Conservation (phyloP, 2,797 vertebrate species). For the Mallotus villosus region DNA sequence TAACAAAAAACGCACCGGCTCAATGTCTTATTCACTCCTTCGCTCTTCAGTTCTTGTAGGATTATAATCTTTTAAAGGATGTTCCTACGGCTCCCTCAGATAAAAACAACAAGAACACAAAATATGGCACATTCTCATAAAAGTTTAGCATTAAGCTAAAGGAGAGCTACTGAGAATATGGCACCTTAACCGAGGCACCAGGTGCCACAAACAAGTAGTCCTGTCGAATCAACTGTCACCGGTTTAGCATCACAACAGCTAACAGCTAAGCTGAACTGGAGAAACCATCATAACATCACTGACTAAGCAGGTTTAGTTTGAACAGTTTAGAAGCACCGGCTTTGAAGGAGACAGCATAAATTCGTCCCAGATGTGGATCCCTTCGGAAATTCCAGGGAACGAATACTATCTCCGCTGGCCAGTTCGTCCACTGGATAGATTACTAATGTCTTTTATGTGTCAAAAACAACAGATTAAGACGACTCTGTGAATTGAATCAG, state of each 20-base stretch:
- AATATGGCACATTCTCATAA: too few relatives aligned
- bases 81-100: too few relatives aligned
- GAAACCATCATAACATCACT: too few relatives aligned
- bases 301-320: slow-evolving; percentile 14
- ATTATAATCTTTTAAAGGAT: too few relatives aligned
- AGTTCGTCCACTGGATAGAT: slow-evolving; percentile 35
- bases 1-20: slow-evolving; percentile 30
- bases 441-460: slow-evolving; percentile 37
- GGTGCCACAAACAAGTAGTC: background rate
- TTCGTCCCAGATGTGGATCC: slow-evolving; percentile 64
- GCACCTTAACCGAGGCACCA: background rate
- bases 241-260: background rate
- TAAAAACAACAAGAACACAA: too few relatives aligned
- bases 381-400: slow-evolving; percentile 60
- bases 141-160: too few relatives aligned
- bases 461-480: slow-evolving; percentile 32
- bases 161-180: background rate
- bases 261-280: background rate
- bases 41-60: too few relatives aligned
- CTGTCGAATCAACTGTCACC: background rate
- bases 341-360: slow-evolving; percentile 48
- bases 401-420: slow-evolving; percentile 37
- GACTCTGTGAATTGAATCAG: slow-evolving; percentile 16
- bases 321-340: slow-evolving; percentile 33
- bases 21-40: background rate